Base-by-base conservation (phyloP, 1,140 invertebrate species). In the Chironomus tepperi region DNA sequence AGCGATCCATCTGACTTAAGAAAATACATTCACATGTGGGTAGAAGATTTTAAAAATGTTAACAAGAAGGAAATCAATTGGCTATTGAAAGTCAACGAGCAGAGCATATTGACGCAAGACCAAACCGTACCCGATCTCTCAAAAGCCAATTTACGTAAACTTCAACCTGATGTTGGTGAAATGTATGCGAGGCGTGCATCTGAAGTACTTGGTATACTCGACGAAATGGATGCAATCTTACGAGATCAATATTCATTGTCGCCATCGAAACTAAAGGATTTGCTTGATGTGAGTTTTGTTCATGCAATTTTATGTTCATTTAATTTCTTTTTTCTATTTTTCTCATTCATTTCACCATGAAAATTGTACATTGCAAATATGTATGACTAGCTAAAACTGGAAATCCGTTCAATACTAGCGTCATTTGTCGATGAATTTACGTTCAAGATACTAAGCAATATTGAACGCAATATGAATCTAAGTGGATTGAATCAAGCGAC, bases 21-120 rank as follows among this genome's bases (percentile, higher is more conserved):
- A 74, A 88, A 86, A 1, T 90, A 88, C 75, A 79, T 89, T 7
- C 88, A 86, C 77, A 79, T 88, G 8, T 89, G 88, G 88, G 81
- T 84, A 34, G 77, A 84, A 73, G 80, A 84, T 57, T 81, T 86
- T 3, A 80, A 85, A 2, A 75, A 80, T 42, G 81, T 83, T 12
- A 83, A 81, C 1, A 84, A 87, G 74, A 78, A 83, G 18, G 79
- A 81, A 73, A 77, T 78, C 34, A 82, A 82, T 74, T 82, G 81
- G 81, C 74, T 82, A 9, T 70, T 83, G n/a, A 81, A 81, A 73
- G 83, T 80, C 6, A 78, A 83, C 21, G 83, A 84, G 74, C 76
- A 80, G 0, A 82, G 81, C 0, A 76, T 82, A 2, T 77, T 82
- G 8, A 82, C 81, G 43, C 81, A 82, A 75, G 80, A 82, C 64